These are phyloP conservation scores for Halcyon smyrnensis DNA, from an alignment of 2,797 vertebrate genomes.

Conservation along the genomic window DNA sequence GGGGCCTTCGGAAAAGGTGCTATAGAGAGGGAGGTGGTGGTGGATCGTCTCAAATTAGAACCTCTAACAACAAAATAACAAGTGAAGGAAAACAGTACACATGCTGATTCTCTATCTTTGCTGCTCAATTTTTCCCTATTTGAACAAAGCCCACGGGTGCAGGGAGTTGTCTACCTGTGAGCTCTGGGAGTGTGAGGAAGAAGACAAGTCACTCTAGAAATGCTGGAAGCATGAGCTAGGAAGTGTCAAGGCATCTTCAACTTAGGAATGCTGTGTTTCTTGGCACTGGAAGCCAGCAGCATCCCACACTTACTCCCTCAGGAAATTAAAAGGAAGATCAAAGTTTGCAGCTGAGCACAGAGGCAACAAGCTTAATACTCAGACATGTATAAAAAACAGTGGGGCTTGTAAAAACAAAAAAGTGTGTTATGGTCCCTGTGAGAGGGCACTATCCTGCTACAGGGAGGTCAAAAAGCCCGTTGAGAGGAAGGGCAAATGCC, in stretches of 20 bases:
- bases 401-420: too few relatives aligned
- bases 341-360: not conserved
- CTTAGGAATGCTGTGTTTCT: not conserved
- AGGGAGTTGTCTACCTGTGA: not conserved
- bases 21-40: not conserved
- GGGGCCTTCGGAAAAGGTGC: not conserved
- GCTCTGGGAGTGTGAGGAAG: not conserved
- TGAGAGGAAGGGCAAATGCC: accelerated
- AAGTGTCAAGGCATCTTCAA: not conserved
- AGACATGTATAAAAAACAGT: accelerated
- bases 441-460: not conserved
- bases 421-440: too few relatives aligned
- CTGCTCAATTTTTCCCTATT: not conserved
- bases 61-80: not conserved
- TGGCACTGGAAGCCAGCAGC: not conserved
- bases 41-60: not conserved
- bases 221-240: not conserved
- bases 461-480: not conserved
- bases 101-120: not conserved
- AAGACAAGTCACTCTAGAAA: not conserved
- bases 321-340: not conserved
- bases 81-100: not conserved
- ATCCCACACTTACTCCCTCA: not conserved
- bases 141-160: not conserved
- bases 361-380: not conserved